phyloP scores from a whole-genome alignment of 2,888 invertebrate genomes.

The Torymus texanus region DNA sequence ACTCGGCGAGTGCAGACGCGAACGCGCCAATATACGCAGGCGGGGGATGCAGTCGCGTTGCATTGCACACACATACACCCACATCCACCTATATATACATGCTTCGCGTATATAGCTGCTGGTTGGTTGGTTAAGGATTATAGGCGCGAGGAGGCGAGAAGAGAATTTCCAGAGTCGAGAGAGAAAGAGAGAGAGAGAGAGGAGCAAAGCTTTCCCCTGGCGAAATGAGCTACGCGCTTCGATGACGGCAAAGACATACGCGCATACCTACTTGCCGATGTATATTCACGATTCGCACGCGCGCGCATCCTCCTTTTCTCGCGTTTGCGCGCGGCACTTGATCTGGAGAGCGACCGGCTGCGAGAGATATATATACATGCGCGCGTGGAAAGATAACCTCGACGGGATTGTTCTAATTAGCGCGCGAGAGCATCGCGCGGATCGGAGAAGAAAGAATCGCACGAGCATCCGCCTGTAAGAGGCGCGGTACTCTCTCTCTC shows the following conservation, averaged over 20 bases:
- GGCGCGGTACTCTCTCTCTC: neutral
- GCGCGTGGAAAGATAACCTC: neutral
- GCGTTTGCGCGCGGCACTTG: conserved; percentile 7
- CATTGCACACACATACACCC: conserved; percentile 64
- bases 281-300: conserved; percentile 3
- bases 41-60: neutral
- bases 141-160: conserved; percentile 64
- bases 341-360: neutral
- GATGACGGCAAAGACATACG: conserved; percentile 9
- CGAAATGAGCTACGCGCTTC: conserved; percentile 23
- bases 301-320: conserved; percentile 23
- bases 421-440: neutral
- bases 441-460: conserved; percentile 33
- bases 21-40: conserved; percentile 30
- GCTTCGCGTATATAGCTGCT: conserved; percentile 66
- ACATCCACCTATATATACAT: conserved; percentile 68
- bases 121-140: conserved; percentile 74
- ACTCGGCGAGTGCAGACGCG: conserved; percentile 66
- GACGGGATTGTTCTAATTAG: conserved; percentile 53
- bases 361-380: too few relatives aligned
- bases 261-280: neutral
- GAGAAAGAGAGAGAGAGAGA: neutral
- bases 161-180: conserved; percentile 48
- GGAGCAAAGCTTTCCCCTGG: neutral
- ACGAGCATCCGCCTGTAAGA: conserved; percentile 34